Evolutionary conservation across 1,140 invertebrate genomes (phyloP).

Genomic region (Physella acuta): DNA sequence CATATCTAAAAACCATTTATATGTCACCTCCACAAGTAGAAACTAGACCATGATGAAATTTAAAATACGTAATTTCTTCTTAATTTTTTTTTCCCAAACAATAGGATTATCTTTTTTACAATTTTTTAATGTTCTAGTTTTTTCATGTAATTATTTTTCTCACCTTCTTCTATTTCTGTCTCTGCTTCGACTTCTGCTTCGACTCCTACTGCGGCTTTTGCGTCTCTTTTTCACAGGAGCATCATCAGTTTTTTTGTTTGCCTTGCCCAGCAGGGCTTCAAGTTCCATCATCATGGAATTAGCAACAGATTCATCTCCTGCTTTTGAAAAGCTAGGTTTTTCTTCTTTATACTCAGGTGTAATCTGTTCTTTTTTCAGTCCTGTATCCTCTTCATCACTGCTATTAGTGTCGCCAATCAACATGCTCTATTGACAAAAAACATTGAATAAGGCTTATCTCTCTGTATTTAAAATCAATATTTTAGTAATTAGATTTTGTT

Average conservation of each 20-base stretch:
- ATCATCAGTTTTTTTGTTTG: conserved; percentile 23
- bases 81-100: too few relatives aligned
- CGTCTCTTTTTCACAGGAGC: not conserved
- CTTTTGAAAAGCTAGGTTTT: conserved; percentile 1
- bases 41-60: too few relatives aligned
- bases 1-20: too few relatives aligned
- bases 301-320: conserved; percentile 66
- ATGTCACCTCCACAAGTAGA: too few relatives aligned
- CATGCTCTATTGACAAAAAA: conserved; percentile 18
- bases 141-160: not conserved
- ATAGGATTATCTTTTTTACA: too few relatives aligned
- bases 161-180: conserved; percentile 40
- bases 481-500: too few relatives aligned
- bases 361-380: conserved; percentile 12
- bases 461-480: too few relatives aligned
- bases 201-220: not conserved
- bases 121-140: not conserved
- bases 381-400: not conserved
- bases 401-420: conserved; percentile 10
- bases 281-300: conserved; percentile 85
- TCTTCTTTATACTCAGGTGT: not conserved
- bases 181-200: conserved; percentile 49
- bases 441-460: too few relatives aligned
- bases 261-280: conserved; percentile 74
- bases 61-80: too few relatives aligned